These are phyloP conservation scores for Brachionus rubens DNA, from an alignment of 1,140 invertebrate genomes.

Conservation along the genomic window DNA sequence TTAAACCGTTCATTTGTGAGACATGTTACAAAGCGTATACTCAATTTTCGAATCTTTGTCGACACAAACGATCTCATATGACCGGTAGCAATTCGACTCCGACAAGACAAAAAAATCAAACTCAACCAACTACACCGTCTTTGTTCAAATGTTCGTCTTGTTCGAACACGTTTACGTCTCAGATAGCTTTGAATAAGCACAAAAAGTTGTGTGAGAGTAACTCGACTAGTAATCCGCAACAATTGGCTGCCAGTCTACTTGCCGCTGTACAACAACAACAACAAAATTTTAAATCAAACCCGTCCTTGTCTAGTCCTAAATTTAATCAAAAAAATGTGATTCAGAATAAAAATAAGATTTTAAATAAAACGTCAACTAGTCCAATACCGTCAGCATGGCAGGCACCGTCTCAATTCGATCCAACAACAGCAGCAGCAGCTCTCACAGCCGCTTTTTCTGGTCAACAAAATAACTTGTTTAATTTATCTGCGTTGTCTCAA, in stretches of 20 bases:
- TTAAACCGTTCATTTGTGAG: conserved; percentile 86
- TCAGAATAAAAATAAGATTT: conserved; percentile 17
- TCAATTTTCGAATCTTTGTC: conserved; percentile 97
- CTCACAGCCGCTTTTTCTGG: not conserved
- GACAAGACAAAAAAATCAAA: conserved; percentile 17
- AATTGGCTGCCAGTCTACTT: conserved; percentile 24
- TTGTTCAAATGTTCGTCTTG: conserved; percentile 14
- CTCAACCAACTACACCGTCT: not conserved
- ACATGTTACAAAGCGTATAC: conserved; percentile 83
- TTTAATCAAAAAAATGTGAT: not conserved
- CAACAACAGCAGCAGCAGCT: conserved; percentile 22
- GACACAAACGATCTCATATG: conserved; percentile 97
- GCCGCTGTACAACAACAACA: conserved; percentile 5
- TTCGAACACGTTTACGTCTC: conserved; percentile 6
- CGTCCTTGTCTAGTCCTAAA: conserved; percentile 8
- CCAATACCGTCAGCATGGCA: too few species aligned
- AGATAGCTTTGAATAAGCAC: conserved; percentile 32
- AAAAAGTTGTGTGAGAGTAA: conserved; percentile 7
- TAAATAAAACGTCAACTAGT: not conserved
- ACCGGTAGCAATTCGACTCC: conserved; percentile 51
- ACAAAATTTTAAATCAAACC: not conserved
- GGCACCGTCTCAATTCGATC: not conserved
- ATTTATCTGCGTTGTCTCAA: conserved; percentile 8
- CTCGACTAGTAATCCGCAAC: not conserved
- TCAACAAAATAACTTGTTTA: not conserved